Evolutionary conservation across 92 coral and sea anemone species (phyloP), one percentile per base, ranked within the genome.

Genomic region (Ricordea florida): DNA sequence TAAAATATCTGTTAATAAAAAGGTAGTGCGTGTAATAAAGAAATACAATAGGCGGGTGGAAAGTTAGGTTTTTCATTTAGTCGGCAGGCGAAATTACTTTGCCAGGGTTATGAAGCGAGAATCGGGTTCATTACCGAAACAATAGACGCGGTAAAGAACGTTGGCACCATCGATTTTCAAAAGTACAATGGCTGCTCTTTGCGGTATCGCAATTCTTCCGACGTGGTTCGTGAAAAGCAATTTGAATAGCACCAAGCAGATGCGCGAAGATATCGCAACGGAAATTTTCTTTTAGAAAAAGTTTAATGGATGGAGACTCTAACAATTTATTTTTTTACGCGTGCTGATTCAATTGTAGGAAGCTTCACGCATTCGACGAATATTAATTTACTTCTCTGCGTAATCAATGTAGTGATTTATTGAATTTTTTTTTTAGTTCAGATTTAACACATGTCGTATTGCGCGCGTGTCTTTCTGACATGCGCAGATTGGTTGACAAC

Each of bases 1-100:
- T 57, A 16, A 85, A 85, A 72, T 66, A 85, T 80, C 75, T 85
- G 85, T 50, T 80, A 80, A 64, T 66, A 66, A 78, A 47, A 55
- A 15, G 55, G 57, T 32, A 65, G 56, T 56, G 68, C 44, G 31
- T 43, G 40, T 30, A 78, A 67, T 53, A 31, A 30, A 3, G 2
- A 0, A n/a, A 70, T 16, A 70, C 77, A 70, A 70, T 53, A n/a
- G 77, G 43, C n/a, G n/a, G n/a, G n/a, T n/a, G n/a, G n/a, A n/a
- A n/a, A n/a, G n/a, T n/a, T 40, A 31, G 63, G 40, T 53, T 55
- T 70, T 55, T 55, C 55, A 37, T 53, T 53, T 53, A 53, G 41
- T 36, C 53, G 32, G 76, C 25, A 52, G 53, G 27, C 26, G 50
- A 70, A 53, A 70, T 70, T 70, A 53, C 29, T 34, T 52, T 70